These are phyloP conservation scores for Megalops cyprinoides DNA, from an alignment of 2,797 vertebrate genomes.

Conservation along the genomic window DNA sequence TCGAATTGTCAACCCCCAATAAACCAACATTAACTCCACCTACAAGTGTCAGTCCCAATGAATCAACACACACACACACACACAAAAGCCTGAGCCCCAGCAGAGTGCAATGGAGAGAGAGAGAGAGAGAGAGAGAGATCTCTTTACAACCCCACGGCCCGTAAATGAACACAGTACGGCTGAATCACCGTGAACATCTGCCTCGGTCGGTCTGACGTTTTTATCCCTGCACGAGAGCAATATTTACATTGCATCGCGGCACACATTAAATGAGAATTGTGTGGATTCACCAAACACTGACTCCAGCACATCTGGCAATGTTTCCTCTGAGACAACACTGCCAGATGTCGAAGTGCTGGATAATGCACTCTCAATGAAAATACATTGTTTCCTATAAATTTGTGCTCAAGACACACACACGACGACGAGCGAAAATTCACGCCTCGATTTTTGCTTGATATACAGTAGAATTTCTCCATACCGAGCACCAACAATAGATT, in stretches of 20 bases:
- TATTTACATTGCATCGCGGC: not conserved
- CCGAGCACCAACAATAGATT: constrained; percentile 54
- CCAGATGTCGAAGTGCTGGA: no score
- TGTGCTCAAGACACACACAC: no score
- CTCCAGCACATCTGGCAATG: not conserved
- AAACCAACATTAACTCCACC: not conserved
- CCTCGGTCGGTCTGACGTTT: not conserved
- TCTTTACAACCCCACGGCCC: constrained; percentile 46
- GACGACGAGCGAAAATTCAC: not conserved
- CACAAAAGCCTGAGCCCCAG: no score
- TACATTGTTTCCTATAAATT: no score
- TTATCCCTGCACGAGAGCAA: constrained; percentile 29
- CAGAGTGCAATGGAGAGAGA: no score
- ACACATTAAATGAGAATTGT: not conserved
- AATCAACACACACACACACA: not conserved
- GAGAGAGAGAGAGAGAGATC: no score
- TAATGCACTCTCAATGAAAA: no score
- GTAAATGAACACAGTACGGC: constrained; percentile 42
- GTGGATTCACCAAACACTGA: not conserved
- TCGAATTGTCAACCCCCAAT: not conserved
- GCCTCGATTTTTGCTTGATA: not conserved
- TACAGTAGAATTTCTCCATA: constrained; percentile 13
- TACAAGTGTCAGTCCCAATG: not conserved
- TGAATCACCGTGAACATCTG: constrained; percentile 14
- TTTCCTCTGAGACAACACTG: not conserved